Base-by-base conservation (phyloP, 2,888 invertebrate species). In the Melieria omissa region DNA sequence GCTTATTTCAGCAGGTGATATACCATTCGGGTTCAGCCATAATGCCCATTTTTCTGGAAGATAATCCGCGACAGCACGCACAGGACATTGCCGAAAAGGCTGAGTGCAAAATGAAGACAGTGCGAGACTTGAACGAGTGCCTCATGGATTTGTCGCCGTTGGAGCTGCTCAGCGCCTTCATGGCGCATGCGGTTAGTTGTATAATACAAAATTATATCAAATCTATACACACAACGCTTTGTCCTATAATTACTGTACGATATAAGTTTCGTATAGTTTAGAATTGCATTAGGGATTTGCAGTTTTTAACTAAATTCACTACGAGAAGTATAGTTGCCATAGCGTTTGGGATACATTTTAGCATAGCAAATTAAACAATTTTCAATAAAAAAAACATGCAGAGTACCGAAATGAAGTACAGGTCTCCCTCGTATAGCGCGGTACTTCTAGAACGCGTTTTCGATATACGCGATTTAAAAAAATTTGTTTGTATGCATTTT, bases 1-100 rank as follows among this genome's bases (percentile, higher is more conserved):
- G 86, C 16, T 80, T 90, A 44, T 89, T 90, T 76, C 87, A 88
- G 61, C 84, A 87, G 70, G 88, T 87, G 1, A 89, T 90, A 61
- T 84, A 88, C 45, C 88, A 89, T 73, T 89, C 89, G 47, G 89
- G 89, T 0, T 88, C 89, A 42, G 87, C 88, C 0, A 77, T 89
- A 1, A 88, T 88, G 79, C 87, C 88, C 14, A 89, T 89, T 80
- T 88, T 88, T 4, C 81, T 89, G n/a, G 88, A 89, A 76, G 80
- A 82, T 4, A 80, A 88, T 75, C 88, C 89, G 0, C 80, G 84
- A n/a, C 76, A 79, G 60, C 85, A 86, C 73, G 86, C 88, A 0
- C 82, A 81, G 65, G 84, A 85, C 67, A 85, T 89, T 45, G 88
- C 82, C 10, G 78, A 83, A 44, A 80, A 81, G 52, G 78, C 82